Evolutionary conservation across 2,797 vertebrate genomes (phyloP), one percentile per base, ranked within the genome.

Genomic region (Hypotaenidia philippensis): DNA sequence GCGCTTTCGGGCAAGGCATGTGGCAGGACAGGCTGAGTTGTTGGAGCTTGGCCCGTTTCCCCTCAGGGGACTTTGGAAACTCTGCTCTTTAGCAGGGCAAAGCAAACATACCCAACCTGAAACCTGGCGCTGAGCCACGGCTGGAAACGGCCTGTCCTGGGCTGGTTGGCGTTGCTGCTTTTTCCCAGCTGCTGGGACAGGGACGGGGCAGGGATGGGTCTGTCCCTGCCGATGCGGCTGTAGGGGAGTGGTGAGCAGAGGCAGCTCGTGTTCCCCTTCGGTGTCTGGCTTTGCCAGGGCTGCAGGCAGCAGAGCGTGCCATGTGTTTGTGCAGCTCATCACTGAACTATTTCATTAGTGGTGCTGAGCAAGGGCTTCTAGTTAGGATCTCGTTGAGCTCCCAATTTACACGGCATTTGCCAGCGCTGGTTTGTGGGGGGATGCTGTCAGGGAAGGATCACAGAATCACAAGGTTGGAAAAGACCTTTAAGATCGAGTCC

Each of bases 391-490:
- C 41, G 2, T 4, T 1, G 57, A 44, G 20, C 56, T 32, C 17
- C 1, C 0, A 6, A 18, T 6, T 13, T 8, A 40, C 13, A 1
- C 1, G 2, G 15, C 1, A 1, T 31, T 38, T 65, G 34, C n/a
- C 57, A 3, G 22, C 2, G 6, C 47, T 2, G 4, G 13, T 21
- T 31, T 19, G 36, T 4, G 14, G 31, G 8, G 4, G 23, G 70
- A 23, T 7, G 49, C 68, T 44, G n/a, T 3, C 31, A 3, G 41
- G 59, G 31, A 29, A 40, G 66, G 47, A 9, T 49, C 18, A 7
- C 41, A 41, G 41, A 41, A 41, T 41, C 41, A 41, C 17, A 17
- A 41, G 41, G 41, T 41, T 41, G 41, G 41, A 41, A 41, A 41
- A 41, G 40, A 17, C 40, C 40, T 41, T 41, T 17, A 41, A 41